These are phyloP conservation scores for Zele albiditarsus DNA, from an alignment of 2,888 invertebrate species.

Conservation along the genomic window DNA sequence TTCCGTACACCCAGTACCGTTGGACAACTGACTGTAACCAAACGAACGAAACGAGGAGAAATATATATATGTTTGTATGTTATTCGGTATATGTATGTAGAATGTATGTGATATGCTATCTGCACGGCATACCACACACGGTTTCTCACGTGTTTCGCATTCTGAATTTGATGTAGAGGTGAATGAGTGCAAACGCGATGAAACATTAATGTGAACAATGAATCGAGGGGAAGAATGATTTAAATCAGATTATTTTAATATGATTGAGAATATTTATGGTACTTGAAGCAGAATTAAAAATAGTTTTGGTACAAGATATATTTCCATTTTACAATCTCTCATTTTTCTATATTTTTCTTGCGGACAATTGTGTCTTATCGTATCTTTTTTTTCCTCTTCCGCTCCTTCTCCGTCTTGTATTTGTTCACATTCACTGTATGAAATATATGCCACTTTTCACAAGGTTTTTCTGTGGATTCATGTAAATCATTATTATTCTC, in stretches of 20 bases:
- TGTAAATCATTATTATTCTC: slow-evolving; percentile 49
- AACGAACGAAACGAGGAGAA: slow-evolving; percentile 16
- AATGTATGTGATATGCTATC: slow-evolving; percentile 38
- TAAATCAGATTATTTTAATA: too few relatives aligned
- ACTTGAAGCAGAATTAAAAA: too few relatives aligned
- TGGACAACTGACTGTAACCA: neutral
- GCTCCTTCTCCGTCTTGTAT: neutral
- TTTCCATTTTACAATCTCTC: too few relatives aligned
- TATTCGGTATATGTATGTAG: neutral
- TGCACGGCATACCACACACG: slow-evolving; percentile 5
- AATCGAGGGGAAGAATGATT: too few relatives aligned
- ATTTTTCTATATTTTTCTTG: too few relatives aligned
- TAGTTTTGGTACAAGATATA: too few relatives aligned
- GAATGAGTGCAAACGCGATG: neutral
- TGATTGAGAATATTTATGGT: too few relatives aligned
- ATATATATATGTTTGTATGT: slow-evolving; percentile 43
- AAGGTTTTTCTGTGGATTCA: slow-evolving; percentile 45
- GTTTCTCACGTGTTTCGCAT: slow-evolving; percentile 32
- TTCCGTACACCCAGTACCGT: neutral
- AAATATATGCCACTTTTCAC: neutral
- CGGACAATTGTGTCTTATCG: too few relatives aligned
- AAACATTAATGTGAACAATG: neutral
- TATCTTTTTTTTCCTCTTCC: too few relatives aligned
- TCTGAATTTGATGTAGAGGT: slow-evolving; percentile 1
- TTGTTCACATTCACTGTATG: neutral